Base-by-base conservation (phyloP, 2,888 invertebrate genomes). In the Rhamnusium bicolor region DNA sequence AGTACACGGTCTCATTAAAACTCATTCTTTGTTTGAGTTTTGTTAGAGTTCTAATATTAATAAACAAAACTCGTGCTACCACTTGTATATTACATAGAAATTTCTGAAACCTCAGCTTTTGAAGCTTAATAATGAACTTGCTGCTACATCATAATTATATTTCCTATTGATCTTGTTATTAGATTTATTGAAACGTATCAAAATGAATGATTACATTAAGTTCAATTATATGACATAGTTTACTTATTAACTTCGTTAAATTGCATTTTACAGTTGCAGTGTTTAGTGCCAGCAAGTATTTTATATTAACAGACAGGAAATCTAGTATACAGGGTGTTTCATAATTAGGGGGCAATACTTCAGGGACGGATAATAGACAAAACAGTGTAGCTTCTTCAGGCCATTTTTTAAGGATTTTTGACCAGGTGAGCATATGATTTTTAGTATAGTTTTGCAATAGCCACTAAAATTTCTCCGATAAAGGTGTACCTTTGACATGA, bases 151-250 rank as follows among this genome's bases (percentile, higher is more conserved):
- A 18, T 51, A 51, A 51, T 51, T 51, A 19, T 51, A 51, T 51
- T 51, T 51, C 18, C 51, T 51, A 51, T 51, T 51, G 51, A 51
- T 51, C 51, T 51, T 19, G 51, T 66, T 69, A 72, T 69, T 72
- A 66, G 66, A 66, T 69, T 73, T 29, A 66, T 60, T 58, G 32
- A 40, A 16, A 56, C 72, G 62, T 60, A 68, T 47, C n/a, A 29
- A 21, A 66, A 66, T 61, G 29, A 60, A 61, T 66, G 73, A 65
- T 72, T 69, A 69, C 69, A 69, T 65, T 56, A 58, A 60, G 61
- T 67, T 71, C 61, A 67, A 67, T 67, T 61, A 71, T 66, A 61
- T 65, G 47, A 46, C 14, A 51, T 53, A 61, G 61, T 61, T 61
- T 67, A 61, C 67, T 71, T 71, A 71, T 71, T 47, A 49, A 61